Conservation (phyloP, 2,797 vertebrate genomes). For the Scolopax bukidnonensis region DNA sequence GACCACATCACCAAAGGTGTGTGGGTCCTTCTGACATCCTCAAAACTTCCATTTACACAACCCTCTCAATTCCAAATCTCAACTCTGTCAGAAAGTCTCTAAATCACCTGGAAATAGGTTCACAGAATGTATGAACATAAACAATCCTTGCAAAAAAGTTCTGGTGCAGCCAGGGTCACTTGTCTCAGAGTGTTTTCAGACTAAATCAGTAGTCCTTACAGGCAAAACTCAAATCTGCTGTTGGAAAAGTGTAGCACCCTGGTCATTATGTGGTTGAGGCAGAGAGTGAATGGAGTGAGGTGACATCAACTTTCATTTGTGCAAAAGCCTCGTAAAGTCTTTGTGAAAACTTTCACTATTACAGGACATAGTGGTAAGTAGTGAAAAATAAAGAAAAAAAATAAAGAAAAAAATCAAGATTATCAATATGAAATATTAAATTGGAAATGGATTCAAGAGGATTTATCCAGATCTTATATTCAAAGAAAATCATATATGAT, state of each 20-base stretch:
- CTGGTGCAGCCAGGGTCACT: accelerated
- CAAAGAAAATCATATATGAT: neutral
- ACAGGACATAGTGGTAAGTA: neutral
- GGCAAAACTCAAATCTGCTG: neutral
- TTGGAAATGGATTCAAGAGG: neutral
- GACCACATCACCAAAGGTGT: neutral
- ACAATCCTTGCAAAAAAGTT: neutral
- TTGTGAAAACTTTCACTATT: neutral
- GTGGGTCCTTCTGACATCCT: neutral
- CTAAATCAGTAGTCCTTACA: neutral
- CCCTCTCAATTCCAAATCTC: neutral
- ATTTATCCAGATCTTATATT: neutral
- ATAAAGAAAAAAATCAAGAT: neutral
- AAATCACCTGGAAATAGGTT: neutral
- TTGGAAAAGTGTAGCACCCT: neutral
- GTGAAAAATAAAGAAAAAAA: neutral
- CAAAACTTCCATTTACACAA: neutral
- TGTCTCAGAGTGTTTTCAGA: neutral
- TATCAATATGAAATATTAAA: neutral
- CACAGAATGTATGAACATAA: neutral
- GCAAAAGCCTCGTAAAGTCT: neutral
- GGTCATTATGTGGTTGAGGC: neutral
- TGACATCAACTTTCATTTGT: neutral
- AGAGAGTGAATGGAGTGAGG: neutral
- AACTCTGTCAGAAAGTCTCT: neutral